These are phyloP conservation scores for Pseudochromis fuscus DNA, from an alignment of 2,797 vertebrate species.

Conservation along the genomic window DNA sequence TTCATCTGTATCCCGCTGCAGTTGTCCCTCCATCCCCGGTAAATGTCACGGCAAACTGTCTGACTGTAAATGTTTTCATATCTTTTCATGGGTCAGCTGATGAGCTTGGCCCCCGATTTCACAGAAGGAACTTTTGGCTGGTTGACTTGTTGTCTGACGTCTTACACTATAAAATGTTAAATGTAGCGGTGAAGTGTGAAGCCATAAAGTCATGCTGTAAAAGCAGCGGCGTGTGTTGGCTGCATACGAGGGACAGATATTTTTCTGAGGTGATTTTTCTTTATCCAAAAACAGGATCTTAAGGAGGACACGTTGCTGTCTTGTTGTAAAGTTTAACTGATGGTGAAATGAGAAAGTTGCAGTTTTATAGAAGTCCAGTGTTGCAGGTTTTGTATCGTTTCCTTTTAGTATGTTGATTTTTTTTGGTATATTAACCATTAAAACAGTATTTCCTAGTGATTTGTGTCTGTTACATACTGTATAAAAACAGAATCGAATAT, in stretches of 20 bases:
- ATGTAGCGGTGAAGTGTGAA: neutral
- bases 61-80: neutral
- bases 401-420: neutral
- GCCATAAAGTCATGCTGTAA: neutral
- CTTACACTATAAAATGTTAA: neutral
- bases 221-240: neutral
- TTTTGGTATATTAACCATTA: too few relatives aligned
- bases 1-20: neutral
- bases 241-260: neutral
- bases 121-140: constrained; percentile 6
- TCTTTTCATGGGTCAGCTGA: constrained; percentile 27
- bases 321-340: neutral
- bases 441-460: neutral
- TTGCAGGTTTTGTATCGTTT: neutral
- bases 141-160: neutral
- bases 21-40: neutral
- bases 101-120: neutral
- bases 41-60: neutral
- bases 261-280: neutral
- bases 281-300: too few relatives aligned
- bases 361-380: neutral
- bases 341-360: neutral
- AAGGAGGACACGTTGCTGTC: too few relatives aligned
- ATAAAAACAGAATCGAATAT: neutral
- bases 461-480: neutral